Evolutionary conservation across 2,797 vertebrate genomes (phyloP).

Genomic region (Dromococcyx pavoninus): DNA sequence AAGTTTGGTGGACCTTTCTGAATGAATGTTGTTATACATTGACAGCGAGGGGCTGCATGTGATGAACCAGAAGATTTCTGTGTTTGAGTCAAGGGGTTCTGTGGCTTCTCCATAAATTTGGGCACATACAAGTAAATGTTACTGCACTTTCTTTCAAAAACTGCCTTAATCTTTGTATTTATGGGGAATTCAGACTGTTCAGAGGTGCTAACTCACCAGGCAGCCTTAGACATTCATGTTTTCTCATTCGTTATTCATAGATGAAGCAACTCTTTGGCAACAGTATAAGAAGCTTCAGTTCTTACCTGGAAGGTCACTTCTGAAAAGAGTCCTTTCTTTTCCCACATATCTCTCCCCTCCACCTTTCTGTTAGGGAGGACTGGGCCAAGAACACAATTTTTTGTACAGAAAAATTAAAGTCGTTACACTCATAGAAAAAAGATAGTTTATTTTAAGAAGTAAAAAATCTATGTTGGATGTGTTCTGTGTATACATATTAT

Average conservation of each 20-base stretch:
- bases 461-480: neutral
- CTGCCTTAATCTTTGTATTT: slow-evolving; percentile 19
- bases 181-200: slow-evolving; percentile 14
- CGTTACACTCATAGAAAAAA: neutral
- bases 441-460: neutral
- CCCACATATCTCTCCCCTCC: neutral
- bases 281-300: slow-evolving; percentile 50
- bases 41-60: neutral
- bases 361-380: neutral
- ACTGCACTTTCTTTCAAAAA: slow-evolving; percentile 21
- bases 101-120: neutral
- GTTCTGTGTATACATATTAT: neutral
- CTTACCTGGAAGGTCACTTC: slow-evolving; percentile 46
- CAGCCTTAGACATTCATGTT: neutral
- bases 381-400: neutral
- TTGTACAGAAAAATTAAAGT: neutral
- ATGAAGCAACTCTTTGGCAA: slow-evolving; percentile 33
- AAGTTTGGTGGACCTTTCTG: slow-evolving; percentile 50
- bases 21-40: slow-evolving; percentile 11
- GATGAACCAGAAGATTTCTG: slow-evolving; percentile 29
- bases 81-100: neutral
- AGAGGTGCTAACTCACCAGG: slow-evolving; percentile 48
- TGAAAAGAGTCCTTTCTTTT: slow-evolving; percentile 58
- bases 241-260: slow-evolving; percentile 50
- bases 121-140: neutral